phyloP scores from a whole-genome alignment of 2,797 vertebrate species.

The Eupleurogrammus muticus region DNA sequence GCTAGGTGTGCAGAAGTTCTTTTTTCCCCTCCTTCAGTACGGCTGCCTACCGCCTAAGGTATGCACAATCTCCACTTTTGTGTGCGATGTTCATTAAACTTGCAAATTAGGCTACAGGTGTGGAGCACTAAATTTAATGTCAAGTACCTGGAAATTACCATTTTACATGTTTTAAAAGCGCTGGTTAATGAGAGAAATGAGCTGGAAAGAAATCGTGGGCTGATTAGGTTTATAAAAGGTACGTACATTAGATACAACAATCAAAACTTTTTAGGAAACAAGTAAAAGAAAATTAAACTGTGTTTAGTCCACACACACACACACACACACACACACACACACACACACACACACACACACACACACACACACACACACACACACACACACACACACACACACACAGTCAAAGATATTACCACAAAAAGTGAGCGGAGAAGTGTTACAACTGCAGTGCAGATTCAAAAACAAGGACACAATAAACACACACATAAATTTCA shows the following conservation, averaged over 20 bases:
- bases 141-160: slow-evolving; percentile 19
- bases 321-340: no score
- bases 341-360: no score
- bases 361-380: no score
- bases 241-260: neutral
- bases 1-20: no score
- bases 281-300: neutral
- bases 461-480: neutral
- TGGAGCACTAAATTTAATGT: slow-evolving; percentile 5
- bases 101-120: slow-evolving; percentile 9
- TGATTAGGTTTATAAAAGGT: neutral
- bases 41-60: no score
- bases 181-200: slow-evolving; percentile 13
- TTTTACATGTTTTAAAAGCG: slow-evolving; percentile 21
- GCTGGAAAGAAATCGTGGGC: neutral
- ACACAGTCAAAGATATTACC: neutral
- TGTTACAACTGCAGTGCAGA: neutral
- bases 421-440: neutral
- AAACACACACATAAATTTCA: neutral
- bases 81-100: neutral
- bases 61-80: no score
- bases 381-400: no score
- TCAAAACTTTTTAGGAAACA: neutral
- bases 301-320: no score
- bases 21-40: no score